Evolutionary conservation across 2,888 invertebrate genomes (phyloP), one percentile per base, ranked within the genome.

Genomic region (Magallana nippona): DNA sequence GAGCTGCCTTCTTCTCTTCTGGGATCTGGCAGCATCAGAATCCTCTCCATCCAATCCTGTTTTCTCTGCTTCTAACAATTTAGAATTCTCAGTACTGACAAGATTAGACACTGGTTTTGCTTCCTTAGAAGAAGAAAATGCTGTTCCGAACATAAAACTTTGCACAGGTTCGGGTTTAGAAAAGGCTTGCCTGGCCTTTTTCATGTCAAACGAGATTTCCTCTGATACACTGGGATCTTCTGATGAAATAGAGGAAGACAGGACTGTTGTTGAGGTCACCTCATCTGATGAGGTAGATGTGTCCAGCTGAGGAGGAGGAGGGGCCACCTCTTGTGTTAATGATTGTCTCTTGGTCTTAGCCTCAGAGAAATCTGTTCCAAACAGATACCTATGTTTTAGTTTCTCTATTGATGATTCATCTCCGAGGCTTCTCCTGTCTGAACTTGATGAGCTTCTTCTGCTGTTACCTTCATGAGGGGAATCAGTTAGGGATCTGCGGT

Each of bases 1-100:
- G 15, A 86, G 82, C 44, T 86, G 83, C 22, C 85, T 78, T 15
- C 85, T 58, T 17, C 58, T 82, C 62, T 86, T 86, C 58, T 57
- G 63, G 22, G 57, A 22, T 55, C 83, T 85, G 32, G 78, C 78
- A 17, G 32, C 55, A 71, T 55, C 63, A 15, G 13, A 27, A 22
- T 63, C 55, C 15, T 55, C 84, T 78, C 17, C 32, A 13, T 79
- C 82, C 13, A 55, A 2, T 32, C 79, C 63, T 15, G 55, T 27
- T 71, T 55, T 80, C n/a, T 19, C 22, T 10, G 58, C 44, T 63
- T 44, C 44, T 44, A 44, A 44, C 44, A 13, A 32, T 71, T 56
- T 82, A 15, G 71, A 22, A 5, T 71, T 71, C 22, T 13, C 22
- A 27, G 71, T 71, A 32, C 22, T n/a, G 62, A 55, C 78, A 32